Base-by-base conservation (phyloP, 2,888 invertebrate genomes). In the Eristalis intricaria region DNA sequence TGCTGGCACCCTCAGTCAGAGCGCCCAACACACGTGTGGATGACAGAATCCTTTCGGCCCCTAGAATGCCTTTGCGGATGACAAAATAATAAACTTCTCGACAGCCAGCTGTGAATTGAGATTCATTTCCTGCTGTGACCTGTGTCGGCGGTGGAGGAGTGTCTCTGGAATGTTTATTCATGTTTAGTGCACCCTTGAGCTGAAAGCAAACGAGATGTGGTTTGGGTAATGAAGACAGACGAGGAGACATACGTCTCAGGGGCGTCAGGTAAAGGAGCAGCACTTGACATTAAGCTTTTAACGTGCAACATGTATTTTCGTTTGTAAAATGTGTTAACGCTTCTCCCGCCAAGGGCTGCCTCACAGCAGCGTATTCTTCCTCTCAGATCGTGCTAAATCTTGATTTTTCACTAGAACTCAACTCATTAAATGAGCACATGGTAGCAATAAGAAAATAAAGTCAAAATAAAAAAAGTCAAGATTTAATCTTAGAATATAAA, bases 51-150 rank as follows among this genome's bases (percentile, higher is more conserved):
- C 50, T 61, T 63, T 60, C 7, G 43, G 50, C 61, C 11, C 23
- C 13, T 19, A 50, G 38, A 66, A 66, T 66, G 43, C 10, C n/a
- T 23, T 40, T 65, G 40, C 11, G 19, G 40, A 29, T 73, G 68
- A 43, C n/a, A 32, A 70, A 66, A 43, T 70, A 75, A 74, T 74
- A 35, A 58, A 50, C 10, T 73, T 79, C 69, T 75, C 32, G 65
- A 66, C 66, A 74, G 40, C 8, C 13, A 69, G 61, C 68, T 38
- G 22, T 35, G 26, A 64, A 35, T 73, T 65, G 23, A 26, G 43
- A 74, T 64, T 65, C 38, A 69, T 69, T 56, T 65, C 22, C 50
- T 64, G n/a, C 65, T 66, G 43, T 43, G 65, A 76, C 60, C 60
- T 43, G 60, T 19, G 38, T 26, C 38, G 38, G 29, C 56, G 23